Evolutionary conservation across 2,113 vertebrate genomes (phyloP), one percentile per base, ranked within the genome.

Genomic region (Seriola dumerili): DNA sequence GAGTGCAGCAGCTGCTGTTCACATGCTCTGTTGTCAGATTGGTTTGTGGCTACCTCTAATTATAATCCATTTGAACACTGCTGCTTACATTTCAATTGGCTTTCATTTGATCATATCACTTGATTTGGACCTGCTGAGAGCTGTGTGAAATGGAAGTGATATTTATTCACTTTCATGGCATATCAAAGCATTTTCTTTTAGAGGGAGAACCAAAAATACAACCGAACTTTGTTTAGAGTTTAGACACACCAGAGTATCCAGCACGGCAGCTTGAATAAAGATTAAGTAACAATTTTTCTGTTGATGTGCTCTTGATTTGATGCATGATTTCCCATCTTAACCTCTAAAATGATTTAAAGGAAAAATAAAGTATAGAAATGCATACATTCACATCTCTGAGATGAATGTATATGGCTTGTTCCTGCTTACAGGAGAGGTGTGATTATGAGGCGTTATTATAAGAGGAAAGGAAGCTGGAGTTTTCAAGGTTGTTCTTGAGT

Each of bases 1-100:
- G 77, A 85, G 81, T 70, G 78, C 72, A 91, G 77, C 91, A 91
- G 89, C 90, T 90, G 91, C 88, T 86, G 77, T 54, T 85, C 89
- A 83, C 83, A 72, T 42, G 75, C 76, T 88, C 72, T 83, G 82
- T 82, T 87, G 85, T 91, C 87, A 90, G 78, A 91, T 67, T 70
- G 76, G 82, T 83, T 80, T 84, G 77, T 80, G 52, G 59, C 64
- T 68, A 55, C 61, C 54, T 81, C 88, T 92, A 90, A 92, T 91
- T 89, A 90, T 81, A 83, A 89, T 88, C 61, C 80, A 84, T 90
- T 78, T 84, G 78, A 87, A 85, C 76, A 76, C 34, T 38, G 46
- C 50, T 40, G 78, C 73, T 84, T 71, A 87, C 72, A 83, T 88
- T 89, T 81, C 57, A 80, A n/a, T 66, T 36, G 40, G 44, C 2